Base-by-base conservation (phyloP, 2,797 vertebrate genomes). In the Poeciliopsis turneri region DNA sequence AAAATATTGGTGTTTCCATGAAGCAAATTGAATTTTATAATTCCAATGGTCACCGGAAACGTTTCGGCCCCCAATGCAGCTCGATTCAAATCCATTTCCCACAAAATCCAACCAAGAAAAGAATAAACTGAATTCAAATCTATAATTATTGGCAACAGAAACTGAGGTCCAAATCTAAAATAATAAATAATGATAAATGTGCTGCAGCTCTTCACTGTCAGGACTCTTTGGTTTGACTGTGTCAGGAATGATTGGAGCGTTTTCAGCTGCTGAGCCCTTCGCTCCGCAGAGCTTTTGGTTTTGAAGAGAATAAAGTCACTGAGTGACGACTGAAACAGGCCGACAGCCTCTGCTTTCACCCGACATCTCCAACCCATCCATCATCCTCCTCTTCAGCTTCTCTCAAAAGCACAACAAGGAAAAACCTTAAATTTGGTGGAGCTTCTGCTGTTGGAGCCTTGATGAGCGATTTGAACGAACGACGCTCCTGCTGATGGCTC, bases 321-420 rank as follows among this genome's bases (percentile, higher is more conserved):
- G 69, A 71, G 25, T 49, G 78, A 74, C 47, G 46, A 11, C 30
- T 11, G 8, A 71, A 72, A 75, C 36, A 79, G 12, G 4, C 46
- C 69, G 53, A 55, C 41, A 11, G 1, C 18, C 12, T 59, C 7
- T 53, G 28, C 53, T 45, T 64, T 73, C 45, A 68, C 20, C 15
- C 71, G 0, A 2, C 46, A 23, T 20, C 49, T 72, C 49, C 49
- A 77, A 69, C 49, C 5, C 10, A 5, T n/a, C 71, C 75, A 80
- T 78, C 81, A 82, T 41, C 57, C 15, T 74, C 66, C 0, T 59
- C 71, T 74, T 33, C n/a, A 83, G 68, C 30, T 0, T 23, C 64
- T 57, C 23, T 76, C 55, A 78, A 81, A 78, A 87, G 66, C 53
- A 75, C 45, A 28, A 55, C 51, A 53, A 53, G 2, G 4, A 53